These are phyloP conservation scores for Hestina assimilis DNA, from an alignment of 1,140 invertebrate genomes.

Conservation along the genomic window DNA sequence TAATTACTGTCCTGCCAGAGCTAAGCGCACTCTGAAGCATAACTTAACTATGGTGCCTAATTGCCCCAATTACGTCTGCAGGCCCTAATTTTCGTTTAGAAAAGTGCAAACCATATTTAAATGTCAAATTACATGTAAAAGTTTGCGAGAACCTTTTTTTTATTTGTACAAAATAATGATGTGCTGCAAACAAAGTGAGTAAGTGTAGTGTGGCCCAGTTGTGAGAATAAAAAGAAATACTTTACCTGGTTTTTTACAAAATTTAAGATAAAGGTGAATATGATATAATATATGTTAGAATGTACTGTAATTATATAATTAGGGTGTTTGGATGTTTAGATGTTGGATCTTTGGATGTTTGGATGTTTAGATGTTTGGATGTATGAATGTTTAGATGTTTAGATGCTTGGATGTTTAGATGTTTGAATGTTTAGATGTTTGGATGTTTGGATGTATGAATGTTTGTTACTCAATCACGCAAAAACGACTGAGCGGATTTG, in stretches of 20 bases:
- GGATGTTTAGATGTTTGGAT: too few relatives aligned
- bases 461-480: too few relatives aligned
- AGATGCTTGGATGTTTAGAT: too few relatives aligned
- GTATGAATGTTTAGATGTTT: too few relatives aligned
- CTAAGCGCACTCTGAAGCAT: slow-evolving; percentile 4
- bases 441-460: too few relatives aligned
- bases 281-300: neutral
- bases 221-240: neutral
- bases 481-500: too few relatives aligned
- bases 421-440: too few relatives aligned
- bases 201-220: neutral
- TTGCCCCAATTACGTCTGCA: slow-evolving; percentile 14
- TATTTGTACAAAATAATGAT: neutral
- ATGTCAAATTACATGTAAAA: slow-evolving; percentile 1
- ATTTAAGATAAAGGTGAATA: neutral
- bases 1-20: slow-evolving; percentile 12
- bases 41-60: slow-evolving; percentile 12
- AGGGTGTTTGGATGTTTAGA: too few relatives aligned
- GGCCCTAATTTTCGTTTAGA: slow-evolving; percentile 13
- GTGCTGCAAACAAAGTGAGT: neutral
- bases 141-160: neutral
- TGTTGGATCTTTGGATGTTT: too few relatives aligned
- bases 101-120: slow-evolving; percentile 13
- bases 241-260: too few relatives aligned
- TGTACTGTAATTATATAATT: too few relatives aligned